phyloP scores from a whole-genome alignment of 2,797 vertebrate species.

The Macropodus opercularis region DNA sequence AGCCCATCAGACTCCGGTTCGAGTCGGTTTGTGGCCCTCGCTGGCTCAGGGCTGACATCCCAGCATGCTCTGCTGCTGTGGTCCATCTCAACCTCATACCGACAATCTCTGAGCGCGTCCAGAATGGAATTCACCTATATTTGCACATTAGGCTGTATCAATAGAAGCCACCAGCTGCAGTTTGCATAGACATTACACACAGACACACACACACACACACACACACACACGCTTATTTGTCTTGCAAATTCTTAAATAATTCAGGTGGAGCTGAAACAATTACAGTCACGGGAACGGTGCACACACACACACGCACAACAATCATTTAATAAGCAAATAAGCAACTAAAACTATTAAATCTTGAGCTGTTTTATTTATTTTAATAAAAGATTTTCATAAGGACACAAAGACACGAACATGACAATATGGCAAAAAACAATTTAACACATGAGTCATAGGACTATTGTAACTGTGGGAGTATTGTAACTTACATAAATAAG shows the following conservation, averaged over 20 bases:
- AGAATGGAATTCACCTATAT: slow-evolving; percentile 25
- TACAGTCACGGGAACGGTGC: slow-evolving; percentile 7
- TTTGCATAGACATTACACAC: slow-evolving; percentile 42
- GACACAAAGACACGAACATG: slow-evolving; percentile 4
- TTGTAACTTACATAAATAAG: background rate
- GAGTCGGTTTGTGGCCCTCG: slow-evolving; percentile 10
- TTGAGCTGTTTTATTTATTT: slow-evolving; percentile 2
- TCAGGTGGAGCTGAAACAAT: slow-evolving; percentile 27
- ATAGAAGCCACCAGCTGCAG: slow-evolving; percentile 12
- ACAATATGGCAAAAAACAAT: background rate
- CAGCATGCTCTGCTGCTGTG: slow-evolving; percentile 44
- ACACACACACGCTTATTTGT: slow-evolving; percentile 39
- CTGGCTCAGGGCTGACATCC: slow-evolving; percentile 26
- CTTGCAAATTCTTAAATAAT: slow-evolving; percentile 55
- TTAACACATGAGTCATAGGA: no score
- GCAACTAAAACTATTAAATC: slow-evolving; percentile 4
- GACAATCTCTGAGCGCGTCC: background rate
- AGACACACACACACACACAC: background rate
- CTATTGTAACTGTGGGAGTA: background rate
- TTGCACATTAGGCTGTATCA: slow-evolving; percentile 15
- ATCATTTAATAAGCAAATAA: slow-evolving; percentile 25
- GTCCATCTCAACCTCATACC: background rate
- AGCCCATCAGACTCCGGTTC: background rate
- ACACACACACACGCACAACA: slow-evolving; percentile 15
- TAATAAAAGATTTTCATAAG: background rate